Evolutionary conservation across 2,888 invertebrate species (phyloP).

Genomic region (Tenthredo scrophulariae): DNA sequence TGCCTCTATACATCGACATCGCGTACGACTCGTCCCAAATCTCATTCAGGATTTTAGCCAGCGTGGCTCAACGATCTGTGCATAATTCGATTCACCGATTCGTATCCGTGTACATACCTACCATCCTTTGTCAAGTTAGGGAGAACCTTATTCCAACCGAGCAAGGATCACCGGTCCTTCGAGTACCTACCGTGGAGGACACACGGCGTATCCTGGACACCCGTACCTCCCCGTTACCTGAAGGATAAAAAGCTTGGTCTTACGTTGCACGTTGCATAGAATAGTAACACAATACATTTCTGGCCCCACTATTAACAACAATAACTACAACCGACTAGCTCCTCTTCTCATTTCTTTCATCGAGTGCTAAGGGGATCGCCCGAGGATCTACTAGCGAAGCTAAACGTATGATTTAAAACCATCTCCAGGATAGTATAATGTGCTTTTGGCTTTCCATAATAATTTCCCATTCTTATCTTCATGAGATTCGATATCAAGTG

Average conservation of each 20-base stretch:
- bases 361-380: conserved; percentile 10
- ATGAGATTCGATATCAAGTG: background rate
- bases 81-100: conserved; percentile 71
- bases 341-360: conserved; percentile 27
- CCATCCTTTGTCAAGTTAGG: conserved; percentile 39
- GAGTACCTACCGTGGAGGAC: conserved; percentile 21
- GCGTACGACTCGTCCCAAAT: conserved; percentile 52
- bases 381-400: background rate
- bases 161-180: conserved; percentile 34
- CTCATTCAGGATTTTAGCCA: conserved; percentile 50
- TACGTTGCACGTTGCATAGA: conserved; percentile 48
- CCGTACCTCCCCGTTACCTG: conserved; percentile 32
- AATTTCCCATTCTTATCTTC: background rate
- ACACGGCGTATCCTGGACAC: conserved; percentile 3
- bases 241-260: conserved; percentile 34
- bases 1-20: conserved; percentile 21
- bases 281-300: conserved; percentile 64
- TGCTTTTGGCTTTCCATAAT: background rate
- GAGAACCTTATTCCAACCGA: conserved; percentile 13
- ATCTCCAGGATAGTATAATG: background rate
- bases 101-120: conserved; percentile 53
- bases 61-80: conserved; percentile 66
- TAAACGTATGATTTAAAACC: background rate
- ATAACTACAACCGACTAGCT: conserved; percentile 61
- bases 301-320: conserved; percentile 72